Percentiles rank a stretch among this genome's conserved stretches.
Conservation (phyloP, 2,888 invertebrate species). For the Cyrtodaria siliqua region DNA sequence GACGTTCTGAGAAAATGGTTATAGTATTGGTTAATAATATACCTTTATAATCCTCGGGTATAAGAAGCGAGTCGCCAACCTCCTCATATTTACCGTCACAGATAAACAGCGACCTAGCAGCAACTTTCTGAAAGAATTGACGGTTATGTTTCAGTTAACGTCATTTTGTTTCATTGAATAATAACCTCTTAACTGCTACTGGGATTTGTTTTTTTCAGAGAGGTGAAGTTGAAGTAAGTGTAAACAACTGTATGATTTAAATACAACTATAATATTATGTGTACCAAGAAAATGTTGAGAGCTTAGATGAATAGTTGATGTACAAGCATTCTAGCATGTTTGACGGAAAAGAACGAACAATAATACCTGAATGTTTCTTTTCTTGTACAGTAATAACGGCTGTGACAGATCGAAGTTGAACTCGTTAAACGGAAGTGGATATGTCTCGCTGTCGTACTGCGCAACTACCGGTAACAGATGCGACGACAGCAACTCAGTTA, state of each 20-base stretch:
- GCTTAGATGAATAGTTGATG: too few species aligned
- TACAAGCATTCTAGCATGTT: too few species aligned
- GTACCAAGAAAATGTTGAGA: too few species aligned
- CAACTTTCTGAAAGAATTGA: conserved; percentile 66
- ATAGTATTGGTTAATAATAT: too few species aligned
- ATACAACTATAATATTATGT: too few species aligned
- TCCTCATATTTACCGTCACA: conserved; percentile 64
- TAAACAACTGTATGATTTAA: too few species aligned
- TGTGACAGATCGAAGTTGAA: conserved; percentile 74
- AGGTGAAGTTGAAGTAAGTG: too few species aligned
- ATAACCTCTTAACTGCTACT: too few species aligned
- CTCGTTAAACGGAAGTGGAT: conserved; percentile 58
- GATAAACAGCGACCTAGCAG: conserved; percentile 65
- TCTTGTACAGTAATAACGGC: conserved; percentile 74
- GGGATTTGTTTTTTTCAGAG: too few species aligned
- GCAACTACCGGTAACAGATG: conserved; percentile 74
- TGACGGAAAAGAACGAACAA: too few species aligned
- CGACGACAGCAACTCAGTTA: conserved; percentile 62
- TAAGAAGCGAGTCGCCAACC: conserved; percentile 75
- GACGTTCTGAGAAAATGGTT: too few species aligned
- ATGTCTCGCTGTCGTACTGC: conserved; percentile 59
- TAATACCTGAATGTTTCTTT: conserved; percentile 70
- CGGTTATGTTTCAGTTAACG: neutral
- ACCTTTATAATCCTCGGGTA: conserved; percentile 82
- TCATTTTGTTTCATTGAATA: too few species aligned